These are phyloP conservation scores for Tillus elongatus DNA, from an alignment of 2,888 invertebrate genomes.

Conservation along the genomic window DNA sequence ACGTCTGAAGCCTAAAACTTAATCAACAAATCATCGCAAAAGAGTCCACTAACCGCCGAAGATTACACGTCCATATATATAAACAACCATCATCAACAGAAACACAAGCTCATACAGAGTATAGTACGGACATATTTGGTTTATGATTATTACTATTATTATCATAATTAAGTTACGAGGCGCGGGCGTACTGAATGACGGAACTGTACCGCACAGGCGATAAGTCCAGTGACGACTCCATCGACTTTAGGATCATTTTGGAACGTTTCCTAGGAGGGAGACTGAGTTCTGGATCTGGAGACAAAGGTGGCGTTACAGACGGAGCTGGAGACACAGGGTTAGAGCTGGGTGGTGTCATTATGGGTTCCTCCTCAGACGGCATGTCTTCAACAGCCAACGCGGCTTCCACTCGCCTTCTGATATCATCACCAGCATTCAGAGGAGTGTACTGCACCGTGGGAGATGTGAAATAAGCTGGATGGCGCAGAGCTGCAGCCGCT, in stretches of 20 bases:
- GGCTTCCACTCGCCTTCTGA: slow-evolving; percentile 55
- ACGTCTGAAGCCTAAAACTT: neutral
- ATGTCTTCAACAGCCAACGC: slow-evolving; percentile 50
- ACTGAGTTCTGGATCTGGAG: slow-evolving; percentile 50
- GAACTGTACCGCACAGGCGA: slow-evolving; percentile 50
- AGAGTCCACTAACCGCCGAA: no score
- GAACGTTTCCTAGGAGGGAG: slow-evolving; percentile 69
- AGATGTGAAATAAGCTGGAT: slow-evolving; percentile 33
- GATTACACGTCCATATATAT: no score
- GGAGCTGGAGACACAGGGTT: slow-evolving; percentile 47
- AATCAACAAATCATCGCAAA: no score
- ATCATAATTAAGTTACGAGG: slow-evolving; percentile 42
- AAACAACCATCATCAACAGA: no score
- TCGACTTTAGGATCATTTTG: slow-evolving; percentile 65
- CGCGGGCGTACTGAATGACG: slow-evolving; percentile 79
- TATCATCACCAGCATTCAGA: slow-evolving; percentile 45
- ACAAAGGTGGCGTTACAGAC: slow-evolving; percentile 32
- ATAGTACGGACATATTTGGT: slow-evolving; percentile 4
- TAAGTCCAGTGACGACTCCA: slow-evolving; percentile 41
- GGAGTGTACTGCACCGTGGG: slow-evolving; percentile 31
- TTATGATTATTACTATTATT: neutral
- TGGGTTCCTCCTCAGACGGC: slow-evolving; percentile 45
- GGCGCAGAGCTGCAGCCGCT: slow-evolving; percentile 31
- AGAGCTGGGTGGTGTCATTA: slow-evolving; percentile 51
- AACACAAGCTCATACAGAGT: slow-evolving; percentile 5